Base-by-base conservation (phyloP, 1,140 invertebrate genomes). In the Drosophila ercepeae region DNA sequence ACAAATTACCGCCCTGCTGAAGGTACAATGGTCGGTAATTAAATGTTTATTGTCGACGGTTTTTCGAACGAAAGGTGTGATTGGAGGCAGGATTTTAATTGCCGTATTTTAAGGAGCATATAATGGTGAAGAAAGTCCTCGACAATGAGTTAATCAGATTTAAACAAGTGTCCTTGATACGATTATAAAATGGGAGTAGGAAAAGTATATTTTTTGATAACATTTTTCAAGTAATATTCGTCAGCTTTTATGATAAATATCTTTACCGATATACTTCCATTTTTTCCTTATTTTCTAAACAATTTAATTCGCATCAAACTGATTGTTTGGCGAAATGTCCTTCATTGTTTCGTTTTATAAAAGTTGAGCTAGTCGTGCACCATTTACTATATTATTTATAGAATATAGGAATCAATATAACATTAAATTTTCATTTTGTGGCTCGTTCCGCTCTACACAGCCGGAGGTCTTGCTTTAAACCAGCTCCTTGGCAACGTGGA, bases 11-110 rank as follows among this genome's bases (percentile, higher is more conserved):
- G 53, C 49, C 42, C 34, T 29, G 36, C 51, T 45, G 45, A 48
- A 14, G 51, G 50, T 58, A 58, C 60, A 75, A 75, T 50, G 29
- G 58, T 49, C 49, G 42, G 60, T 82, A 88, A 89, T 89, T 89
- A 88, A 89, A 82, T 89, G 83, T 82, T 78, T 64, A 89, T 82
- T 88, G 78, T 83, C 54, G 64, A 67, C 63, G 61, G 68, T 69
- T 81, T 72, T 73, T 46, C 27, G 27, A 52, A 36, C 46, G 21
- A 19, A 45, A 36, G 41, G 48, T 57, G 39, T 57, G 51, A 74
- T 65, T 77, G 42, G 42, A 73, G 41, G 54, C 29, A 25, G 32
- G 34, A 36, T n/a, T 36, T 44, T 64, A 77, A 77, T 71, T 64
- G 53, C 60, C 29, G 69, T 42, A 4, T 68, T 23, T 27, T 23